A percentile compares a stretch with the other conserved stretches of the same genome.
These are phyloP conservation scores for Macroteleia sp. DNA, from an alignment of 2,888 invertebrate species.

Conservation along the genomic window DNA sequence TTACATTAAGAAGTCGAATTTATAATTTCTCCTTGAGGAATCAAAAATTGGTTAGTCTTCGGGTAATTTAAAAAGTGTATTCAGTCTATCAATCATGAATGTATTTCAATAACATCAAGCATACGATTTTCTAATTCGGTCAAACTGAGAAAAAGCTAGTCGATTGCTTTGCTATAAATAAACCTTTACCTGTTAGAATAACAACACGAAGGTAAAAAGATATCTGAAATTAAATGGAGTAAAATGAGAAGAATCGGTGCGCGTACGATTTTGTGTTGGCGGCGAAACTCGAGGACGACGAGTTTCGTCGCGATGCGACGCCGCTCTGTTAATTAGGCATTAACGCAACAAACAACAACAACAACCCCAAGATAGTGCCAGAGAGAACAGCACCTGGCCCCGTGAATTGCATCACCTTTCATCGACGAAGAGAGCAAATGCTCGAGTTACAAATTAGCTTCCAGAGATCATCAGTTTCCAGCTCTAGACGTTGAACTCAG, in stretches of 20 bases:
- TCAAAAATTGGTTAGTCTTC: too few species aligned
- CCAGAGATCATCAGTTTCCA: conserved; percentile 80
- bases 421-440: conserved; percentile 70
- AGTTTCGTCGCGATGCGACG: conserved; percentile 77
- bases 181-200: too few species aligned
- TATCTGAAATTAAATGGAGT: conserved; percentile 21
- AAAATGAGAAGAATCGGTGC: conserved; percentile 60
- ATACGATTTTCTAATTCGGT: not conserved
- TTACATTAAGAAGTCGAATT: too few species aligned
- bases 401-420: conserved; percentile 63
- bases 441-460: conserved; percentile 83
- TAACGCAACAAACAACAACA: conserved; percentile 82
- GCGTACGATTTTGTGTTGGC: conserved; percentile 54
- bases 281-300: conserved; percentile 65
- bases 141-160: too few species aligned
- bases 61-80: too few species aligned
- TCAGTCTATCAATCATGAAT: too few species aligned
- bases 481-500: conserved; percentile 63
- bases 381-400: conserved; percentile 41
- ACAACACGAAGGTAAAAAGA: not conserved
- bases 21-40: too few species aligned
- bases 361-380: conserved; percentile 76
- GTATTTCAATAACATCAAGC: too few species aligned
- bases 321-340: conserved; percentile 82
- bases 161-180: too few species aligned